phyloP scores from a whole-genome alignment of 2,797 vertebrate genomes.

The Poeciliopsis turneri region DNA sequence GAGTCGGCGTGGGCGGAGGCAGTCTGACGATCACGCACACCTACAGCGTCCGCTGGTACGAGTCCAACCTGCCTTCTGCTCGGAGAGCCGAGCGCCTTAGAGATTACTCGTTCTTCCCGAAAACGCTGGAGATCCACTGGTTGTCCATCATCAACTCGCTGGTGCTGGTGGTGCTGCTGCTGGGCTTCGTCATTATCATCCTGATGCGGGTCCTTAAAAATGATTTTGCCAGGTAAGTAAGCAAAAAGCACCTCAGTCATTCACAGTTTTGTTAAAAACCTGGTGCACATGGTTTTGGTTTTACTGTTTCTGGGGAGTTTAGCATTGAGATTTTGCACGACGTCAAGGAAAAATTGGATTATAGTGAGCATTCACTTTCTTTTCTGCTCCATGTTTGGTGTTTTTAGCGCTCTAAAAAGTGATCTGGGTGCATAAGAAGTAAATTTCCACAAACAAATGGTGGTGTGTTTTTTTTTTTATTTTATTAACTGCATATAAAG shows the following conservation, averaged over 20 bases:
- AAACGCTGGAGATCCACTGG: constrained; percentile 95
- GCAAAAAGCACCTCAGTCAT: neutral
- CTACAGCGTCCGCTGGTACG: constrained; percentile 91
- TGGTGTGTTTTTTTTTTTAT: neutral
- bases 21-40: constrained; percentile 85
- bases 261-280: neutral
- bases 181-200: constrained; percentile 95
- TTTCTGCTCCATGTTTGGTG: neutral
- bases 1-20: constrained; percentile 74
- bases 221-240: constrained; percentile 87
- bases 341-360: neutral
- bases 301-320: neutral
- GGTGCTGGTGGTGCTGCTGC: constrained; percentile 91
- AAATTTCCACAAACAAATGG: neutral
- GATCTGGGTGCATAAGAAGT: neutral
- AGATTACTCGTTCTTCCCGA: constrained; percentile 91
- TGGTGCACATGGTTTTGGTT: neutral
- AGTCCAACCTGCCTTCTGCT: constrained; percentile 79
- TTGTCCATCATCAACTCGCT: constrained; percentile 94
- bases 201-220: constrained; percentile 94
- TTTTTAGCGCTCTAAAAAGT: neutral
- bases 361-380: neutral
- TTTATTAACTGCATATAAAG: neutral
- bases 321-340: neutral
- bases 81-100: constrained; percentile 84